Evolutionary conservation across 2,113 vertebrate species (phyloP), one percentile per base, ranked within the genome.

Genomic region (Grus americana): DNA sequence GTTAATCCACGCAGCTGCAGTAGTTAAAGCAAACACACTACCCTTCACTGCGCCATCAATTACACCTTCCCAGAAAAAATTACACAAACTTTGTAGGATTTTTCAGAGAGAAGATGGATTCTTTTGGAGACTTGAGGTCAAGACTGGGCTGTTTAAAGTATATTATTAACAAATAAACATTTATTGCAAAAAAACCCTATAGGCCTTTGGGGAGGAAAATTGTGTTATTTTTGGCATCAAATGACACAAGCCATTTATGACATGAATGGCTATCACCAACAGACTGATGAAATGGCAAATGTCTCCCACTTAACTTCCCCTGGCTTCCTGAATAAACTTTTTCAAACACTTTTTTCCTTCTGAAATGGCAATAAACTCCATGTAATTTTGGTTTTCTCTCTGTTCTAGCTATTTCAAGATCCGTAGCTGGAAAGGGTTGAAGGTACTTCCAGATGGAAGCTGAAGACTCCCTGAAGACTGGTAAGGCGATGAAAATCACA

Each of bases 91-190:
- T 97, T 81, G 97, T 88, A 97, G 96, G 97, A 98, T 97, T 98
- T 98, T 98, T 97, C 94, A 97, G 97, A 98, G 96, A 97, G 98
- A 98, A 98, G 98, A 98, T 98, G 98, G 97, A 98, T 98, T 98
- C 97, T 98, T 98, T 91, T 94, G 95, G 96, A 98, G 98, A 95
- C 97, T 97, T 96, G 97, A 98, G 98, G 98, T 98, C 98, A 98
- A 97, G 97, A 88, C 96, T 97, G 96, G 97, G 97, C 97, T 98
- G 97, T 98, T 98, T 97, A 98, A 98, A 98, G 97, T 97, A 95
- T 98, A 98, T 98, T 98, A 98, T 98, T 98, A 98, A 98, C 98
- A 98, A 98, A 98, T 98, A 98, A 98, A 98, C 98, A 98, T 98
- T 98, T 98, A 98, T 97, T 96, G 95, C 95, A 97, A 97, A 96